Conservation (phyloP, 2,113 vertebrate species). For the Suricata suricatta region DNA sequence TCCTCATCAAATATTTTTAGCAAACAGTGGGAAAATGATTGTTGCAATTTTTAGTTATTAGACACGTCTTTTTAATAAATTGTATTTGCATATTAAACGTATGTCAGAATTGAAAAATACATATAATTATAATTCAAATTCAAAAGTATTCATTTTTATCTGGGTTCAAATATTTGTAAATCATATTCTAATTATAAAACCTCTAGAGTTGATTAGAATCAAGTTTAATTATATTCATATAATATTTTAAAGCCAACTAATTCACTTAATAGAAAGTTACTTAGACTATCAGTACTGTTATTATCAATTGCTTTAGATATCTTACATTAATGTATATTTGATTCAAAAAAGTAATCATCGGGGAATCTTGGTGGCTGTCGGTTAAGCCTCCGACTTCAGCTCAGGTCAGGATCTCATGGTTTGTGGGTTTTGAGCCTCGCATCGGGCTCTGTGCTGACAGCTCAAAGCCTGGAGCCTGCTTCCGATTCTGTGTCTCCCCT, state of each 20-base stretch:
- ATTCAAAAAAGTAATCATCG: conserved; percentile 4
- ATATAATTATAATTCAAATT: background rate
- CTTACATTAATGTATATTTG: conserved; percentile 58
- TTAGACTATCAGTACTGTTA: background rate
- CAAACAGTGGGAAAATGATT: background rate
- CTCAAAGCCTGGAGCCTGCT: no score
- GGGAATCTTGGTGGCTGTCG: no score
- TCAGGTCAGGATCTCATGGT: no score
- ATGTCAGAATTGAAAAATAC: background rate
- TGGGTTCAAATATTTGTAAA: conserved; percentile 22
- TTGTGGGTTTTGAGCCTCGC: no score
- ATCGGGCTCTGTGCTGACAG: no score
- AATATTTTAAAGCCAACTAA: conserved; percentile 21
- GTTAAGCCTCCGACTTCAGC: no score
- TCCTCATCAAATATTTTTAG: background rate
- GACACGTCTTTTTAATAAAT: background rate
- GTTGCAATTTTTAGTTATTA: background rate
- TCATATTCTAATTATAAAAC: background rate
- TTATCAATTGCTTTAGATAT: background rate
- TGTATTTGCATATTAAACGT: conserved; percentile 28
- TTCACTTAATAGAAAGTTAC: conserved; percentile 49
- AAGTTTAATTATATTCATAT: background rate
- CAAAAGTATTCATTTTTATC: conserved; percentile 43
- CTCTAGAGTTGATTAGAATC: background rate
- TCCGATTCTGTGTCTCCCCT: no score